Conservation (phyloP, 2,888 invertebrate species). For the Galerucella calmariensis region DNA sequence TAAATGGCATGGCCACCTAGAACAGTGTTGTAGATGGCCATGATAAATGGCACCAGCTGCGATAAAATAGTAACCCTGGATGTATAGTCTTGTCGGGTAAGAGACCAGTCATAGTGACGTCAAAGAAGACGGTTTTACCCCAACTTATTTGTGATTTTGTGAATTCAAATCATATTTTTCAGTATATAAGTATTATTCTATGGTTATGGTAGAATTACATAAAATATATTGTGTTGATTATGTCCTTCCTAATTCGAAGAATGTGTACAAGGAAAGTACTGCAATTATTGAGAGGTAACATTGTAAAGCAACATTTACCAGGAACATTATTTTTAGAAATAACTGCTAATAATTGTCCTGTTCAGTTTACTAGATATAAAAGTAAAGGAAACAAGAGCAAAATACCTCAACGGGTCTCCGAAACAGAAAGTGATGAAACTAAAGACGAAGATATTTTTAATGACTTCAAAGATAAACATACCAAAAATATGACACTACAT, state of each 20-base stretch:
- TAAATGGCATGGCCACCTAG: no score
- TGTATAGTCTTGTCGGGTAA: not conserved
- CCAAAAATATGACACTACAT: slow-evolving; percentile 73
- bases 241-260: slow-evolving; percentile 23
- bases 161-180: no score
- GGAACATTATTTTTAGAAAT: slow-evolving; percentile 3
- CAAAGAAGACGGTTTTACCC: not conserved
- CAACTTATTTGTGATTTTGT: no score
- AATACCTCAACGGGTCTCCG: slow-evolving; percentile 65
- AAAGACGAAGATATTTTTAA: slow-evolving; percentile 64
- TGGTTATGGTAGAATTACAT: slow-evolving; percentile 10
- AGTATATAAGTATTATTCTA: not conserved
- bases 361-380: slow-evolving; percentile 47
- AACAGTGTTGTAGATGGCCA: no score
- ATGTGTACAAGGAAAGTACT: slow-evolving; percentile 11
- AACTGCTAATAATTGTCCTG: slow-evolving; percentile 4
- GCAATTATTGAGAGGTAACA: slow-evolving; percentile 5
- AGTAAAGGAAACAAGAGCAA: slow-evolving; percentile 51
- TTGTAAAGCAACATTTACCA: not conserved
- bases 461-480: slow-evolving; percentile 67
- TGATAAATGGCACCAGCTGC: no score
- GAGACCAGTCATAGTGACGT: not conserved
- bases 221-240: not conserved
- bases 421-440: slow-evolving; percentile 65
- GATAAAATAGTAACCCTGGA: not conserved